Evolutionary conservation across 2,888 invertebrate species (phyloP).

Genomic region (Cenopis cana): DNA sequence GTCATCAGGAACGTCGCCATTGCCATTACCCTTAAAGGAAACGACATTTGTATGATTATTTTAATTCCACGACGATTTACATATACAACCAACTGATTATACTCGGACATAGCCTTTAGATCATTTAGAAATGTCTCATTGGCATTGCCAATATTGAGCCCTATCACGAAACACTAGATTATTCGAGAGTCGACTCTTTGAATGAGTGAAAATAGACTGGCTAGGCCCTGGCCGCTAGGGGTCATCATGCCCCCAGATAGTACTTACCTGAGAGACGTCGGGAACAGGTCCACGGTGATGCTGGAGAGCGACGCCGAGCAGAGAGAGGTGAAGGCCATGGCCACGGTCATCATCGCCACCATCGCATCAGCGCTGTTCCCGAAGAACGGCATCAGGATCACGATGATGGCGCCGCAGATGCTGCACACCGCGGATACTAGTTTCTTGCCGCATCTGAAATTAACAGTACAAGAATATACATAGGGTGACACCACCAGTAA

Average conservation of each 20-base stretch:
- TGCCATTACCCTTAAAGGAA: constrained; percentile 87
- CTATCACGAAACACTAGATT: no score
- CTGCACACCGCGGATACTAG: constrained; percentile 70
- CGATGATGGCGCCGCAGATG: constrained; percentile 77
- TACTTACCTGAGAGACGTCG: constrained; percentile 86
- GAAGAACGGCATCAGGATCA: constrained; percentile 82
- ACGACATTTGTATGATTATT: no score
- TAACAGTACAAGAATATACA: neutral
- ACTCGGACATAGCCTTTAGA: no score
- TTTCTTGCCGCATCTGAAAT: constrained; percentile 72
- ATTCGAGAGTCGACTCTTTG: no score
- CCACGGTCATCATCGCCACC: constrained; percentile 82
- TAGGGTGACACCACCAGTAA: no score
- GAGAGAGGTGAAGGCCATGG: constrained; percentile 83
- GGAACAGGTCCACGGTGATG: constrained; percentile 87
- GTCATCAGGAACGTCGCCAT: constrained; percentile 89
- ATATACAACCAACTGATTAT: no score
- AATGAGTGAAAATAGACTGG: no score
- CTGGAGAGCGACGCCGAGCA: constrained; percentile 86
- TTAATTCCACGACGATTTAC: no score
- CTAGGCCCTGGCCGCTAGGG: no score
- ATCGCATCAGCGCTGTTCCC: constrained; percentile 82
- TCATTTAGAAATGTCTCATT: no score
- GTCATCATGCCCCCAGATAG: neutral
- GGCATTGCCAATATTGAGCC: no score